Percentiles rank a stretch among this genome's conserved stretches.
Conservation (phyloP, 2,113 vertebrate species). For the Cavia porcellus region DNA sequence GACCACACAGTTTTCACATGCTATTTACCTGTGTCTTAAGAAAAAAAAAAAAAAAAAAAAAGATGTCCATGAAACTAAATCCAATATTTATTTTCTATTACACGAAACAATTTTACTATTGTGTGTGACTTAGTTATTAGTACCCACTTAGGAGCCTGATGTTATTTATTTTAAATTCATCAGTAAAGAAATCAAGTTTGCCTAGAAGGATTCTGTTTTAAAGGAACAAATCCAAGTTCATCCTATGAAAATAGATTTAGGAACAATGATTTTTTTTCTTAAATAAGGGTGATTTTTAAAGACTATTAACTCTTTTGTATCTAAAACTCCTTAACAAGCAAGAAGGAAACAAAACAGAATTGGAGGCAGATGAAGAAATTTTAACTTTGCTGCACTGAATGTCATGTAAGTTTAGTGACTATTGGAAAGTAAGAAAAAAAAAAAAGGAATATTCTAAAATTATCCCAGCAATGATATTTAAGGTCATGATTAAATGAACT, state of each 20-base stretch:
- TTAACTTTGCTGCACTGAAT: slow-evolving; percentile 66
- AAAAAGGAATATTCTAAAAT: slow-evolving; percentile 20
- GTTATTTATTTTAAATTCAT: slow-evolving; percentile 87
- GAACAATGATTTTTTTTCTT: slow-evolving; percentile 86
- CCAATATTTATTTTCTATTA: slow-evolving; percentile 79
- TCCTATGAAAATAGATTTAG: slow-evolving; percentile 87
- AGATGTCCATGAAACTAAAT: slow-evolving; percentile 55
- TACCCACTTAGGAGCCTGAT: slow-evolving; percentile 86
- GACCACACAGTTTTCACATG: slow-evolving; percentile 80
- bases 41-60: background rate
- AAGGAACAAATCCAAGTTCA: slow-evolving; percentile 88
- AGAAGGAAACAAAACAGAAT: slow-evolving; percentile 66
- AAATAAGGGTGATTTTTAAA: slow-evolving; percentile 86
- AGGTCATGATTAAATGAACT: background rate
- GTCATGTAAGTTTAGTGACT: slow-evolving; percentile 47
- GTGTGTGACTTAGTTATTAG: slow-evolving; percentile 82
- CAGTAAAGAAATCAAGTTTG: slow-evolving; percentile 85
- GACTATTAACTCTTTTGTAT: slow-evolving; percentile 83
- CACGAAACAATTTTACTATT: slow-evolving; percentile 81
- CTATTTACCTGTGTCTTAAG: slow-evolving; percentile 77
- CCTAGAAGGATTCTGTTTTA: slow-evolving; percentile 84
- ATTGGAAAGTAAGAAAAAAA: background rate
- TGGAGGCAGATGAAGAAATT: slow-evolving; percentile 70
- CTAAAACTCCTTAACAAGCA: slow-evolving; percentile 77
- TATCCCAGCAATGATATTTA: slow-evolving; percentile 10